Base-by-base conservation (phyloP, 2,888 invertebrate genomes). In the Caenorhabditis sp. region DNA sequence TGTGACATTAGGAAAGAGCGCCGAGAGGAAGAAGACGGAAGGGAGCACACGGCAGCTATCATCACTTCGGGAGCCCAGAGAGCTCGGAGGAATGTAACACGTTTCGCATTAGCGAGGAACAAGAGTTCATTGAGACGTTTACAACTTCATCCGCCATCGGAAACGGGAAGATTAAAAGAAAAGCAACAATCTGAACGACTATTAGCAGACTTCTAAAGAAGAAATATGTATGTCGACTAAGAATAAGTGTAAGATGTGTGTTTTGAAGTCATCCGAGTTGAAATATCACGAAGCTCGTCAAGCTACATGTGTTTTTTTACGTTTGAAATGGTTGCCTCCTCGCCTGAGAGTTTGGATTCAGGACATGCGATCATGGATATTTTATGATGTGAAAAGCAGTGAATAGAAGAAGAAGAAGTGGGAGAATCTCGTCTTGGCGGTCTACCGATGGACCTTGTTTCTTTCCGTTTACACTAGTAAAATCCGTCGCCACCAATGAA, bases 331-430 rank as follows among this genome's bases (percentile, higher is more conserved):
- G 26, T 53, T 62, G 37, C 13, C 40, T 60, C 1, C 32, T 22
- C 44, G 53, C 53, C 40, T 18, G 51, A 65, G 20, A 11, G 15
- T 6, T 20, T 9, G 50, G 50, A 58, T 53, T 53, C 60, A 61
- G 40, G 67, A 67, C 76, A 76, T 76, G 76, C 76, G 76, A 76
- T 76, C 76, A 76, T 76, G 76, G 76, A 67, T 76, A 76, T 76
- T 76, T 76, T 76, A 76, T 76, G 76, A 76, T 76, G 76, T 76
- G 76, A 76, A 76, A 76, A 76, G 67, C 53, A 44, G 60, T 67
- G 67, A 76, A 76, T 67, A 4, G 32, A 32, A 9, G 32, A 32
- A n/a, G n/a, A n/a, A n/a, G n/a, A n/a, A n/a, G n/a, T n/a, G n/a
- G n/a, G n/a, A n/a, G n/a, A n/a, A n/a, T n/a, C n/a, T n/a, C n/a